Conservation (phyloP, 2,113 vertebrate species). For the Pangasianodon gigas region DNA sequence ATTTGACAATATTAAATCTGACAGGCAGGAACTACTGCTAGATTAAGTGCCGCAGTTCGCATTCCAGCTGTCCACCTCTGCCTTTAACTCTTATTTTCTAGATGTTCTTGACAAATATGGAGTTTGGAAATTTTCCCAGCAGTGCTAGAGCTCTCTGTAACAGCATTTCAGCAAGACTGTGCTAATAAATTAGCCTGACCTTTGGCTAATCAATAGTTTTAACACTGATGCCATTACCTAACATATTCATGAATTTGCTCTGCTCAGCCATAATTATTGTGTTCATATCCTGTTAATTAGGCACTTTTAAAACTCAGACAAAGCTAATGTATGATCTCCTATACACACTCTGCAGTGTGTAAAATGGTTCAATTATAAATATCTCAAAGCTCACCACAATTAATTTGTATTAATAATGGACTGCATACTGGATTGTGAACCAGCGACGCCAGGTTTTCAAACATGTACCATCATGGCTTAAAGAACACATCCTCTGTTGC, state of each 20-base stretch:
- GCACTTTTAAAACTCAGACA: background rate
- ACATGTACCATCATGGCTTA: background rate
- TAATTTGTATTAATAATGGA: background rate
- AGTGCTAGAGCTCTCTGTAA: background rate
- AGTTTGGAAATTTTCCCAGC: background rate
- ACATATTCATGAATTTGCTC: background rate
- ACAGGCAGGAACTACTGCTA: constrained; percentile 10
- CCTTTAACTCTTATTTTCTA: background rate
- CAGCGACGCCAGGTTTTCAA: background rate
- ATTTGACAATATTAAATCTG: background rate
- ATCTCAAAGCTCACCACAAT: background rate
- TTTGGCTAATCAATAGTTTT: constrained; percentile 24
- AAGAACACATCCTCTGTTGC: background rate
- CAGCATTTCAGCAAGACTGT: background rate
- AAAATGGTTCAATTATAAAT: background rate
- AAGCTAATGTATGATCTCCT: background rate
- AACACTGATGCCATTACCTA: background rate
- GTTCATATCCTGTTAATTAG: background rate
- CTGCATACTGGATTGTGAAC: background rate
- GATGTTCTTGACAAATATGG: background rate
- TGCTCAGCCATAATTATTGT: background rate
- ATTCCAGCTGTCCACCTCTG: constrained; percentile 8
- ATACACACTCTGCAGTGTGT: no score
- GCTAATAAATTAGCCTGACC: constrained; percentile 9
- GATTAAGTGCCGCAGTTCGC: background rate